Base-by-base conservation (phyloP, 2,797 vertebrate species). In the Premnoplex brunnescens region DNA sequence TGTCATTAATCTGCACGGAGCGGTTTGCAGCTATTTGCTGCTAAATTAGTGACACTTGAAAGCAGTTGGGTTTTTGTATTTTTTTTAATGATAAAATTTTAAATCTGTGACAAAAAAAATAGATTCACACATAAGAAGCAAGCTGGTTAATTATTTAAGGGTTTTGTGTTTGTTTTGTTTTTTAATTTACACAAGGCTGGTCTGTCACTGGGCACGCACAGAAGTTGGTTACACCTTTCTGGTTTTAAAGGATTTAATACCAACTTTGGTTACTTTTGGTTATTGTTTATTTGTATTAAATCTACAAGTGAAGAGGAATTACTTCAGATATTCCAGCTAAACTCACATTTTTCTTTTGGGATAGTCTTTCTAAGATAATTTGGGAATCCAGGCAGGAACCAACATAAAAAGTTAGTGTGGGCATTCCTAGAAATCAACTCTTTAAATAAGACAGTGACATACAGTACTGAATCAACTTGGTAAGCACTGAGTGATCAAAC, bases 381-480 rank as follows among this genome's bases (percentile, higher is more conserved):
- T 81, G 60, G 67, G 75, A 93, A 58, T 88, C 89, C 28, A 54
- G 76, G 21, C 66, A 46, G 71, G 67, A 93, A 62, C 15, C 20
- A 54, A 73, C 34, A 24, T 80, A 60, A 63, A 96, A 88, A 54
- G 77, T 88, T 93, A 9, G 6, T 77, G 51, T 77, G 36, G 85
- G n/a, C 49, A 77, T 94, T 96, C 85, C 41, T 76, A 81, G 74
- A 96, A 95, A 93, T 79, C 7, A 18, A 14, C 78, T 96, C 59
- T 97, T 94, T 95, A 93, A 96, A 92, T 94, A 89, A 91, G 95
- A 66, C 14, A 55, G 43, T 81, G 89, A 52, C 19, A 34, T 76
- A 93, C 83, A 90, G 15, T 81, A 91, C 58, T 91, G 81, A 94
- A 88, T 95, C 88, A 91, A 2, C 85, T 95, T 93, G 82, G 46